Evolutionary conservation across 2,888 invertebrate genomes (phyloP), one percentile per base, ranked within the genome.

Genomic region (Sceliomorpha sp.): DNA sequence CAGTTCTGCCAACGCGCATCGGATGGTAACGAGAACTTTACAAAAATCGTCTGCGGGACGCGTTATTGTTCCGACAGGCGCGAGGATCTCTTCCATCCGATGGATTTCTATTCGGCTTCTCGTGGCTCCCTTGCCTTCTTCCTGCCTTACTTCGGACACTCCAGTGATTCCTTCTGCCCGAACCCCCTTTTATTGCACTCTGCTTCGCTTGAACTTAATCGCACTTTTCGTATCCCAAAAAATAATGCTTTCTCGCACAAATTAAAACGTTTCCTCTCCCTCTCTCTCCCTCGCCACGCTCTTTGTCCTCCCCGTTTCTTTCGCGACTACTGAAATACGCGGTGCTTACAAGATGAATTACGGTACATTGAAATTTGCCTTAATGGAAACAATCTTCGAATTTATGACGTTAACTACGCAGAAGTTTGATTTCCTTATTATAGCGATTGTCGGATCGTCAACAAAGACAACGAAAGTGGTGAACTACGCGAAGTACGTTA

Each of bases 31-130:
- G 70, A 69, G 53, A 50, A 63, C 72, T 74, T 74, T 53, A 81
- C 80, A 80, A 81, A 81, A 82, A 81, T 73, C 72, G 80, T 81
- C 81, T 80, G 79, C 79, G 76, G 72, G 76, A 69, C 75, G 75
- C 69, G 76, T 80, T 75, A 80, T 82, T 82, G 77, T 81, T 70
- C 72, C 69, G 59, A 75, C 58, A 76, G 78, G 74, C 78, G 79
- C 80, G 80, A 76, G 20, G 79, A 81, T 82, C 77, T 79, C 73
- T 78, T 81, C 81, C 81, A 80, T 80, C 80, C 77, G 82, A 82
- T 82, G 81, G 79, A 80, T 81, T 81, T 81, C 73, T 75, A 60
- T 70, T 75, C 74, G 73, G 75, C 73, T 74, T 73, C 73, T 69
- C 58, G 76, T 77, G 70, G 76, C 75, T n/a, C 75, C 77, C 72